Evolutionary conservation across 1,140 invertebrate genomes (phyloP).

Genomic region (Dinothrombium tinctorium): DNA sequence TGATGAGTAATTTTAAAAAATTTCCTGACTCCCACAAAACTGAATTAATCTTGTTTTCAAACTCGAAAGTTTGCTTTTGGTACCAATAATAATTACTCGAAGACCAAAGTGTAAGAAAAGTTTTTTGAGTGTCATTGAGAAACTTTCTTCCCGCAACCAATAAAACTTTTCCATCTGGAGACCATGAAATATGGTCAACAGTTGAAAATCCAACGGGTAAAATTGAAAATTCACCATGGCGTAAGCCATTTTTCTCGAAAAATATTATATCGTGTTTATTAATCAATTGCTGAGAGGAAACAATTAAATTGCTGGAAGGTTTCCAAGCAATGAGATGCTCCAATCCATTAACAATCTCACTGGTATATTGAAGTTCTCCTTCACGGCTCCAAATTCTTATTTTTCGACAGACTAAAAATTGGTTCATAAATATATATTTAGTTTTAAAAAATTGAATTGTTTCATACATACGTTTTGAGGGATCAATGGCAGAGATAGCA

Average conservation of each 20-base stretch:
- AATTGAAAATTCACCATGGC: conserved; percentile 53
- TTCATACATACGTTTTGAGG: conserved; percentile 17
- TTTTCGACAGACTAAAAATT: conserved; percentile 20
- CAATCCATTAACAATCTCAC: conserved; percentile 40
- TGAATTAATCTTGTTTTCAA: conserved; percentile 17
- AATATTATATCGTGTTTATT: conserved; percentile 43
- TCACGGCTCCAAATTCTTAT: conserved; percentile 50
- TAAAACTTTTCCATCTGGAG: conserved; percentile 47
- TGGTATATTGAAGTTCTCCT: conserved; percentile 40
- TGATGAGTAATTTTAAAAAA: conserved; percentile 32
- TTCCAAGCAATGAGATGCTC: conserved; percentile 46
- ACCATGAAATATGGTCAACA: conserved; percentile 40
- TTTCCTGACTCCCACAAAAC: conserved; percentile 33
- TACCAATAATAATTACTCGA: conserved; percentile 76
- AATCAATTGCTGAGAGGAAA: conserved; percentile 34
- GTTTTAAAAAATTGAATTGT: background rate
- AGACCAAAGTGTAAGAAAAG: conserved; percentile 45
- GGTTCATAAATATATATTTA: background rate
- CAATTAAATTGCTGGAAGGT: conserved; percentile 50
- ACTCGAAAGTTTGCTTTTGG: conserved; percentile 43
- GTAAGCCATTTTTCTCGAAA: conserved; percentile 77
- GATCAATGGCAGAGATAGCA: conserved; percentile 39
- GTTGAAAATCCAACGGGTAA: conserved; percentile 26
- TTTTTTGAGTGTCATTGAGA: conserved; percentile 2
- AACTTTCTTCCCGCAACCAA: conserved; percentile 30